A percentile compares a stretch with the other conserved stretches of the same genome.
Evolutionary conservation across 37 sponge, comb jelly and placozoan species (phyloP).

Genomic region (Eunapius fragilis): DNA sequence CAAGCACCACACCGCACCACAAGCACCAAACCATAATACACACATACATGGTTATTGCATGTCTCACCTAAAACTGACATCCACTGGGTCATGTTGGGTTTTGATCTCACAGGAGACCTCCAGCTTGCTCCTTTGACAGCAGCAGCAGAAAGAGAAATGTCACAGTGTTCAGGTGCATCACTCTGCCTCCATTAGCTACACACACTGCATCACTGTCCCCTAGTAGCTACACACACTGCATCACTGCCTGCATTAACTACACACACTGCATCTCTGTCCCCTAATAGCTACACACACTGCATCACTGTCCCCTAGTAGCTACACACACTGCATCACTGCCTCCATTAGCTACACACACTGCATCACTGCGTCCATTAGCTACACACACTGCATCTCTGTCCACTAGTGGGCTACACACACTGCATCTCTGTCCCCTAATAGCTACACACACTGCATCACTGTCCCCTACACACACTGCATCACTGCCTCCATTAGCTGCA

Average conservation of each 20-base stretch:
- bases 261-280: no score
- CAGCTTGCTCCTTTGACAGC: slow-evolving; percentile 24
- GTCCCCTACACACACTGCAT: not conserved
- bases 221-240: no score
- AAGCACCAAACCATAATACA: no score
- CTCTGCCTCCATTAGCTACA: not conserved
- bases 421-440: no score
- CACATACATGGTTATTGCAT: not conserved
- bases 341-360: no score
- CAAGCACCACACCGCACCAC: no score
- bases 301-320: not conserved
- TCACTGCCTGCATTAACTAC: not conserved
- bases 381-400: no score
- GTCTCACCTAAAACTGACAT: slow-evolving; percentile 54
- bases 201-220: not conserved
- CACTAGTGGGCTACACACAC: no score
- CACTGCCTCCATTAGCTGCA: not conserved
- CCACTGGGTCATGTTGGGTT: slow-evolving; percentile 36
- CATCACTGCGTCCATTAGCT: not conserved
- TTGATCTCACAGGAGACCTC: slow-evolving; percentile 23
- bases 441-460: no score
- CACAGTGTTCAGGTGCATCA: no score
- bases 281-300: no score
- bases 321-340: not conserved
- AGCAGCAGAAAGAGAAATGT: not conserved